Conservation (phyloP, 2,797 vertebrate genomes). For the Pygocentrus nattereri region DNA sequence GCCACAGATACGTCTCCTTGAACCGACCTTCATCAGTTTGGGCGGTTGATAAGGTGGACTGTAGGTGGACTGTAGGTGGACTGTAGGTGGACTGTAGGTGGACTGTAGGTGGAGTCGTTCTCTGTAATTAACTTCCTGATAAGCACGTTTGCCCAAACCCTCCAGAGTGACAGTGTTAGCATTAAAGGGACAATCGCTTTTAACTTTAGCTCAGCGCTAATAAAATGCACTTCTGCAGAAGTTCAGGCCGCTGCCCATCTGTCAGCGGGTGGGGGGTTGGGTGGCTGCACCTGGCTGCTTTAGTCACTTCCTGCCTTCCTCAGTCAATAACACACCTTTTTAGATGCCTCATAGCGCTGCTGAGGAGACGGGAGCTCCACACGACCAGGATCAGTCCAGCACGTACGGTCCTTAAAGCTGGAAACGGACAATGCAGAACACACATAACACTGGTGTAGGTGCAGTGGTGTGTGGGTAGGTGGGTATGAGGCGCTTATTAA, state of each 20-base stretch:
- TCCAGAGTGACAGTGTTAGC: neutral
- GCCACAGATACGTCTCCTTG: neutral
- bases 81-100: too few relatives aligned
- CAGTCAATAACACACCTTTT: constrained; percentile 3
- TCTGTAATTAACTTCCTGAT: constrained; percentile 34
- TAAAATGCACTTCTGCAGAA: constrained; percentile 53
- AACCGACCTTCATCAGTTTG: neutral
- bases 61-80: too few relatives aligned
- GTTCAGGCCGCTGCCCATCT: constrained; percentile 46
- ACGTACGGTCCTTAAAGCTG: neutral
- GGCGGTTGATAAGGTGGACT: neutral
- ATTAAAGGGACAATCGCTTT: constrained; percentile 21
- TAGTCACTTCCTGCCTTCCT: constrained; percentile 35
- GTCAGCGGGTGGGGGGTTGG: constrained; percentile 33
- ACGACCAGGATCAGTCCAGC: neutral
- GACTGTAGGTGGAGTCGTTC: neutral
- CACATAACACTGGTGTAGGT: neutral
- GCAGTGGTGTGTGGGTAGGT: too few relatives aligned
- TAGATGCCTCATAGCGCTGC: neutral
- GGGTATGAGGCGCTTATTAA: too few relatives aligned
- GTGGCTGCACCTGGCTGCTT: constrained; percentile 43
- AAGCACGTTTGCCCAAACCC: neutral
- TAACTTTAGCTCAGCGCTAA: constrained; percentile 22
- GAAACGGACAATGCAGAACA: neutral
- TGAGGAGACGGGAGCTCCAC: neutral